Base-by-base conservation (phyloP, 1,140 invertebrate genomes). In the Aphaenogaster floridana region DNA sequence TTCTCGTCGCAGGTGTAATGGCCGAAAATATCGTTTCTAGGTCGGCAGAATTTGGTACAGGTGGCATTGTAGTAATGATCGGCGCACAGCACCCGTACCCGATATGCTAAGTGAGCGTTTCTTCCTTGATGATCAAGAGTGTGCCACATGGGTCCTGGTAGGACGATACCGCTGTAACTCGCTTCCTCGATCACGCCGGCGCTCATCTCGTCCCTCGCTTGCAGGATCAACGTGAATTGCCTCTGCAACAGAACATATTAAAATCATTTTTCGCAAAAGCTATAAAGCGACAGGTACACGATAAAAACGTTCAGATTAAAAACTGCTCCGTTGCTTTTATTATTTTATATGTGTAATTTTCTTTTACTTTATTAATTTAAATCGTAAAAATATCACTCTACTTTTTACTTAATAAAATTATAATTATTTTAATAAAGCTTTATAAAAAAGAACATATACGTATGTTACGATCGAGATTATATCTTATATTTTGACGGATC, bases 61-160 rank as follows among this genome's bases (percentile, higher is more conserved):
- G 98, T 98, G 90, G 98, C 97, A 93, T 99, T 99, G 96, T 99
- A 99, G 95, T 99, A 99, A 96, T 99, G 97, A 91, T 97, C 96
- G 94, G 98, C 97, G 96, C 99, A 99, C 91, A 97, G 96, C 39
- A 99, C 98, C 77, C 99, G 97, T 93, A 99, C 98, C 92, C 98
- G 96, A 96, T 99, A 99, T 15, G 97, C 97, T 80, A 99, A 96
- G 88, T 97, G 96, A 42, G 97, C 97, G 89, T 96, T 97, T 71
- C 95, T 96, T 86, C 97, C 97, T 91, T 97, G 96, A 96, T 98
- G 97, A 93, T 97, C 97, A 92, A 99, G 96, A 76, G 98, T 98
- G 96, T 99, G 98, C 98, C 98, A 99, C 94, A 98, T 98, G 64
- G 97, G 96, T 90, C 98, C 98, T 63, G 98, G 98, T 92, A 98